Conservation (phyloP, 2,797 vertebrate genomes). For the Sebastes vulpes region DNA sequence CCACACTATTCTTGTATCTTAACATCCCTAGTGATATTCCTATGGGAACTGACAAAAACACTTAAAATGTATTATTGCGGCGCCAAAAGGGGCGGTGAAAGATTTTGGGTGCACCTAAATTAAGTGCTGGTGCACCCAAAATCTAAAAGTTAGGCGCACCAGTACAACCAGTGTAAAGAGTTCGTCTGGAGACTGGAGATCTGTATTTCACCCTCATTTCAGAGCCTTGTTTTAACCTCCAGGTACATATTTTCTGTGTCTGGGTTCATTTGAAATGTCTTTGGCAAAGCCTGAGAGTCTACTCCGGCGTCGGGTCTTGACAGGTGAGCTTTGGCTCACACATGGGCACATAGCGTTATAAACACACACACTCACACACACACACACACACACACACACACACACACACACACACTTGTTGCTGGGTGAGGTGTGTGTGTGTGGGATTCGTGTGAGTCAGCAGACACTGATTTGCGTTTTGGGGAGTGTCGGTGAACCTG, state of each 20-base stretch:
- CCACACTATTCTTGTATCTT: no score
- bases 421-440: conserved; percentile 2
- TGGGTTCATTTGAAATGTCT: neutral
- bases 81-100: no score
- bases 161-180: no score
- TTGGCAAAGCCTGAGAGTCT: neutral
- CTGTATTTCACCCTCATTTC: no score
- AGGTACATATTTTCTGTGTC: neutral
- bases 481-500: conserved; percentile 34
- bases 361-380: conserved; percentile 1
- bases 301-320: neutral
- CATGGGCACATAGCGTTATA: neutral
- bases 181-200: no score
- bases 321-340: conserved; percentile 19
- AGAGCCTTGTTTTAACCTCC: neutral
- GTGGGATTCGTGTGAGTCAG: conserved; percentile 30
- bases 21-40: no score
- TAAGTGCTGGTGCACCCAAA: no score
- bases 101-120: no score
- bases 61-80: no score
- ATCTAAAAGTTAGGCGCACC: no score
- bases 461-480: conserved; percentile 11
- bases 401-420: neutral
- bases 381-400: neutral
- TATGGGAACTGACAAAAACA: no score